Percentiles rank a stretch among this genome's conserved stretches.
phyloP scores from a whole-genome alignment of 2,113 vertebrate genomes.

The Apteryx mantelli region DNA sequence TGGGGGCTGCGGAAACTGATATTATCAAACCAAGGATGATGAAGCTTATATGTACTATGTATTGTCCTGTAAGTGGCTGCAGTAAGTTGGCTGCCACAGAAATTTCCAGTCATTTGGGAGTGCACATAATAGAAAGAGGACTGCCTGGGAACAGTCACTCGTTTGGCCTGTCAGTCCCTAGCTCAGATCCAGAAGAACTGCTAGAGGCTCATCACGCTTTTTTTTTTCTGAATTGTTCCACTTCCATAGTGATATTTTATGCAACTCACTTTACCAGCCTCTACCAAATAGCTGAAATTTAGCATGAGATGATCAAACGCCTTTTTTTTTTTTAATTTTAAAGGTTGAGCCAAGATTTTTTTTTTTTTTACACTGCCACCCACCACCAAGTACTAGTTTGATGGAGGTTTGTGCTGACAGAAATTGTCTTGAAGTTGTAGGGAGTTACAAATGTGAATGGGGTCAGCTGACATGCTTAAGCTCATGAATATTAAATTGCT shows the following conservation, averaged over 20 bases:
- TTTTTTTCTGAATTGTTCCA: not conserved
- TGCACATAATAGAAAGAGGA: no score
- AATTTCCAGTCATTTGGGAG: rapidly evolving
- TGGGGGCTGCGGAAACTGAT: not conserved
- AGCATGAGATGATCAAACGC: rapidly evolving
- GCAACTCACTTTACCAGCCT: not conserved
- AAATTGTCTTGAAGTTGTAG: not conserved
- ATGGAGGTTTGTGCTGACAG: not conserved
- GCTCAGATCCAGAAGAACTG: not conserved
- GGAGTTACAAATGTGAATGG: rapidly evolving
- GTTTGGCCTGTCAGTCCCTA: rapidly evolving
- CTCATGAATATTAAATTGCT: rapidly evolving
- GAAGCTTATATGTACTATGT: rapidly evolving
- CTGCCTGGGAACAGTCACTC: no score
- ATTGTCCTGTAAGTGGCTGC: rapidly evolving
- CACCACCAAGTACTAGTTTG: rapidly evolving
- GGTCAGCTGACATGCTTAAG: rapidly evolving
- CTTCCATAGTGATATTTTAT: not conserved
- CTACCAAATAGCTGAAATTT: not conserved
- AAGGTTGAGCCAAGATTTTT: not conserved
- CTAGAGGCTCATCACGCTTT: rapidly evolving
- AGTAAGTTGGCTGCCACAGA: not conserved
- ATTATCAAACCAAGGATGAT: rapidly evolving
- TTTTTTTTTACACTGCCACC: rapidly evolving
- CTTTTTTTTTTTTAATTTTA: not conserved